Conservation (phyloP, 2,888 invertebrate species). For the Stenchaetothrips biformis region DNA sequence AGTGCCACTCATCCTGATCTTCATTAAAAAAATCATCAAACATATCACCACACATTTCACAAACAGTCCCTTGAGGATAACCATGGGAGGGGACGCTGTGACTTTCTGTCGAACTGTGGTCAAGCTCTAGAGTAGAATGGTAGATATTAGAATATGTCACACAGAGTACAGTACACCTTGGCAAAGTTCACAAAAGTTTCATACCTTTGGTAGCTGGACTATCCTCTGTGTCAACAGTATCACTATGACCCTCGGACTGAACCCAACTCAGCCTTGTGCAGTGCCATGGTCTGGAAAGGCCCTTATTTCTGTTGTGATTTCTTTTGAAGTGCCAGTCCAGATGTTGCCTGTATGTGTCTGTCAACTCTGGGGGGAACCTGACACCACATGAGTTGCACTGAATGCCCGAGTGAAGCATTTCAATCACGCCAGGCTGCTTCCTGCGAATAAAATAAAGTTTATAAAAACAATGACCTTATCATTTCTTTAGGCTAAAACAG, state of each 20-base stretch:
- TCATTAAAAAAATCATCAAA: conserved; percentile 96
- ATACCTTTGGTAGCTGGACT: not conserved
- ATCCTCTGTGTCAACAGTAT: conserved; percentile 76
- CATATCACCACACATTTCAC: conserved; percentile 86
- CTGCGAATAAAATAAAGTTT: conserved; percentile 46
- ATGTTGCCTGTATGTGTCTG: conserved; percentile 87
- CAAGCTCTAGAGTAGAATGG: not conserved
- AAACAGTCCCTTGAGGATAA: conserved; percentile 61
- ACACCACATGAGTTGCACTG: conserved; percentile 96
- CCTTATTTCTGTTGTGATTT: conserved; percentile 80
- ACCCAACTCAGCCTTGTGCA: conserved; percentile 88
- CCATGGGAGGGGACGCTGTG: conserved; percentile 63
- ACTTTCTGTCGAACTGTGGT: not conserved
- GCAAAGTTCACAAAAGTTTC: not conserved
- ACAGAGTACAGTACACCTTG: not conserved
- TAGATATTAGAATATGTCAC: not conserved
- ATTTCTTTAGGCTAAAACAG: conserved; percentile 11
- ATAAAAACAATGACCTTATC: not conserved
- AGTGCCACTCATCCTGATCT: conserved; percentile 96
- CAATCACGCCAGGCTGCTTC: conserved; percentile 65
- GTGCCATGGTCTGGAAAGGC: conserved; percentile 81
- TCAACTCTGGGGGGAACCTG: conserved; percentile 84
- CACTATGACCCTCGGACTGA: conserved; percentile 89
- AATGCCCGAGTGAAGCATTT: conserved; percentile 77
- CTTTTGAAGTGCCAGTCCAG: conserved; percentile 98